Conservation (phyloP, 2,113 vertebrate genomes). For the Myrmophylax atrothorax region DNA sequence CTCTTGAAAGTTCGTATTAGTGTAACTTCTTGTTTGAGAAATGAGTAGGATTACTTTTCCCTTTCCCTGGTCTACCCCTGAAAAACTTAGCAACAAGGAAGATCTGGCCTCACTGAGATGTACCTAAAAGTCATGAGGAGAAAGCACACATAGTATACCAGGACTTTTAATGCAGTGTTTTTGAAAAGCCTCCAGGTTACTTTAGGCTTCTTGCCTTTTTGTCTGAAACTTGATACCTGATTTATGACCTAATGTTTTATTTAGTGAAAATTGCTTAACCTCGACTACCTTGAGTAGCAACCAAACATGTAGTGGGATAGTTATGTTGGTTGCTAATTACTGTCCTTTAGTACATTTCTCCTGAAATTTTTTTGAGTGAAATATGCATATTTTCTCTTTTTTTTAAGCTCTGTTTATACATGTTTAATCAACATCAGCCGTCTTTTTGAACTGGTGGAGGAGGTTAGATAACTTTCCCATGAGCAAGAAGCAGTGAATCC, state of each 20-base stretch:
- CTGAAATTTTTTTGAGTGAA: slow-evolving; percentile 31
- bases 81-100: background rate
- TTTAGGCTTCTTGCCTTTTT: slow-evolving; percentile 36
- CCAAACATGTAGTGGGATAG: background rate
- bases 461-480: slow-evolving; percentile 51
- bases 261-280: background rate
- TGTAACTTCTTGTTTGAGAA: background rate
- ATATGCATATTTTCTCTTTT: background rate
- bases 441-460: slow-evolving; percentile 41
- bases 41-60: background rate
- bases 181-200: slow-evolving; percentile 34
- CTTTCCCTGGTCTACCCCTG: background rate
- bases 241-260: slow-evolving; percentile 3
- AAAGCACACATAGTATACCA: background rate
- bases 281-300: background rate
- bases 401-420: slow-evolving; percentile 39
- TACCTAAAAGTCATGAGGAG: background rate
- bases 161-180: background rate
- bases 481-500: background rate
- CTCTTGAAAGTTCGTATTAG: background rate
- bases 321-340: background rate
- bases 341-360: background rate
- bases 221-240: background rate
- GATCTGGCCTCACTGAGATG: background rate
- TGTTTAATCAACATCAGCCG: slow-evolving; percentile 55